These are phyloP conservation scores for Homalodisca vitripennis DNA, from an alignment of 1,140 invertebrate species.

Conservation along the genomic window DNA sequence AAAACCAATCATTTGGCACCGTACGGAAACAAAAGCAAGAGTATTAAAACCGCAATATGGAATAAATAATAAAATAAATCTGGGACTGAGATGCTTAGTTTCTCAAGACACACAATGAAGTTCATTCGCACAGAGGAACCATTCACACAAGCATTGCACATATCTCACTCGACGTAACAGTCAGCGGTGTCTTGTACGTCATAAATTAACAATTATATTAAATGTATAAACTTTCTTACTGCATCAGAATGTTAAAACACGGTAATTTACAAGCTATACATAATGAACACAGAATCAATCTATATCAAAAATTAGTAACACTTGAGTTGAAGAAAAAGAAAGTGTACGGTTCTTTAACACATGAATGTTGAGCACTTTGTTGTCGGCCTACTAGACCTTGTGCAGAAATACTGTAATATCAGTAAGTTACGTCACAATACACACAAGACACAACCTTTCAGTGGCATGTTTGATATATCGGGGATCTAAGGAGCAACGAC, in stretches of 20 bases:
- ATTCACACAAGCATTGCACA: background rate
- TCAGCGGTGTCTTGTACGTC: background rate
- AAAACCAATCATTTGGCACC: conserved; percentile 22
- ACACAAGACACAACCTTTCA: background rate
- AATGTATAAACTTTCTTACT: background rate
- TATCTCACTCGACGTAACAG: background rate
- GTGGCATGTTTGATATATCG: background rate
- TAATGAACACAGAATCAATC: background rate
- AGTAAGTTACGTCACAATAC: background rate
- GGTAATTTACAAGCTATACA: background rate
- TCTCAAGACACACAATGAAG: background rate
- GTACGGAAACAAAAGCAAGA: no score
- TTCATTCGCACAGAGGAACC: background rate
- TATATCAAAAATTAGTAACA: conserved; percentile 2
- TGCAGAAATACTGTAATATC: background rate
- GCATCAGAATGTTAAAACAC: background rate
- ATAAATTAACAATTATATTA: background rate
- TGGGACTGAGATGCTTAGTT: background rate
- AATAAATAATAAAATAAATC: no score
- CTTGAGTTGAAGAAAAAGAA: conserved; percentile 20
- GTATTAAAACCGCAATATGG: no score
- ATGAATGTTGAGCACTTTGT: background rate
- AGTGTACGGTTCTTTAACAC: background rate
- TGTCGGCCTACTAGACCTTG: background rate
- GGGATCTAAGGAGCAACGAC: no score